A percentile compares a stretch with the other conserved stretches of the same genome.
phyloP scores from a whole-genome alignment of 2,797 vertebrate species.

The Lepus oiostolus region DNA sequence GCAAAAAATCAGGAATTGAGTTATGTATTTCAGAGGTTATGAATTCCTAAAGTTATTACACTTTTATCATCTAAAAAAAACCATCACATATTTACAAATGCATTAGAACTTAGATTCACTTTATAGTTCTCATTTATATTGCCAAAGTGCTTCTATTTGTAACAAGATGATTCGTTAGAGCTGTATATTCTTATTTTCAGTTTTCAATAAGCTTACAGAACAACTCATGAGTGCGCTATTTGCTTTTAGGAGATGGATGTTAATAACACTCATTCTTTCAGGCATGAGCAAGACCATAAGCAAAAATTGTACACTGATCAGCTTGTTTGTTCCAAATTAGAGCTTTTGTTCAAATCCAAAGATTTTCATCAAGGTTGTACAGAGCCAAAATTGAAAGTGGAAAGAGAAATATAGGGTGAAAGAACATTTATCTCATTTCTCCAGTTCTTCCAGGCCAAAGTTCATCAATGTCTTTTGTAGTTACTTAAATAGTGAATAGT shows the following conservation, averaged over 20 bases:
- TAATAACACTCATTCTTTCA: slow-evolving; percentile 44
- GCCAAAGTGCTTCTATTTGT: slow-evolving; percentile 59
- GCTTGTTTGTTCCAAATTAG: slow-evolving; percentile 21
- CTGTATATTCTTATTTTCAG: slow-evolving; percentile 67
- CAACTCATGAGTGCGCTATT: slow-evolving; percentile 27
- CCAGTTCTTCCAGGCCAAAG: neutral
- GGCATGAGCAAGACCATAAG: slow-evolving; percentile 39
- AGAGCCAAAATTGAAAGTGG: neutral
- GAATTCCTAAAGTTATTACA: slow-evolving; percentile 68
- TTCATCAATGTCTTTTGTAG: neutral
- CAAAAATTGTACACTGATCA: neutral
- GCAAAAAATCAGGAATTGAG: slow-evolving; percentile 66
- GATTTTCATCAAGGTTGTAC: neutral
- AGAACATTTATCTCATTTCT: neutral
- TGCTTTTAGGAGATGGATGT: slow-evolving; percentile 8
- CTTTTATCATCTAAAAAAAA: slow-evolving; percentile 60
- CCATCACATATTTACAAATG: slow-evolving; percentile 67
- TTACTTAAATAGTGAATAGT: neutral
- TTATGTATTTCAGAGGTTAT: slow-evolving; percentile 46
- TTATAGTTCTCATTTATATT: slow-evolving; percentile 68
- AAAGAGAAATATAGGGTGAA: neutral
- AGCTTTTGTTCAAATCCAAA: neutral
- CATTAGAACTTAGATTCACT: slow-evolving; percentile 66
- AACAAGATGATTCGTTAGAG: slow-evolving; percentile 49
- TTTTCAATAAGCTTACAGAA: slow-evolving; percentile 31